A percentile compares a stretch with the other conserved stretches of the same genome.
These are phyloP conservation scores for Achroia grisella DNA, from an alignment of 1,140 invertebrate genomes.

Conservation along the genomic window DNA sequence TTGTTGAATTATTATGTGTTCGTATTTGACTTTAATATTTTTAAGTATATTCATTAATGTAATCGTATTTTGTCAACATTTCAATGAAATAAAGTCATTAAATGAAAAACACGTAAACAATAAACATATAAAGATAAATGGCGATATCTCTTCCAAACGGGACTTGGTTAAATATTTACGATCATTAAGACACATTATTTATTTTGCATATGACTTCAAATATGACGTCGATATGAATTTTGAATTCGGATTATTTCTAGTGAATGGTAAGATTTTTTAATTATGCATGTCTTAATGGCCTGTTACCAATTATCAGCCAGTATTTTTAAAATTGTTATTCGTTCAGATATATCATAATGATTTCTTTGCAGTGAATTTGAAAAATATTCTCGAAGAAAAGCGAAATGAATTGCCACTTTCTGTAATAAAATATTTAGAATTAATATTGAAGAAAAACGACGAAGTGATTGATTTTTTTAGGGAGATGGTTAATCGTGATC, in stretches of 20 bases:
- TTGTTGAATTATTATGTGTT: too few species aligned
- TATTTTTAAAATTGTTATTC: too few species aligned
- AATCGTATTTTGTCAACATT: too few species aligned
- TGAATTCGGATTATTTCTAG: constrained; percentile 35
- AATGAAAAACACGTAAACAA: too few species aligned
- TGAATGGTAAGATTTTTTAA: constrained; percentile 25
- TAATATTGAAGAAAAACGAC: constrained; percentile 9
- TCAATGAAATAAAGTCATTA: too few species aligned
- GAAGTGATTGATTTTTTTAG: not conserved
- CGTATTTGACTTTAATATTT: too few species aligned
- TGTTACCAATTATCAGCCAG: too few species aligned
- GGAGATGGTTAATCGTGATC: not conserved
- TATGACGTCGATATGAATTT: constrained; percentile 32
- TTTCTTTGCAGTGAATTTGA: constrained; percentile 27
- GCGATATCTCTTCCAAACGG: constrained; percentile 20
- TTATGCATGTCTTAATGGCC: too few species aligned
- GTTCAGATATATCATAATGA: too few species aligned
- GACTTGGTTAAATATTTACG: constrained; percentile 30
- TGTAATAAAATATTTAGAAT: constrained; percentile 10
- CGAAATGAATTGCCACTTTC: not conserved
- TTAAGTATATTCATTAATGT: too few species aligned
- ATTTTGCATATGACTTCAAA: constrained; percentile 21
- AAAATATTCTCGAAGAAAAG: constrained; percentile 8
- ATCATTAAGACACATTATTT: constrained; percentile 16
- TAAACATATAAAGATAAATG: not conserved